Evolutionary conservation across 1,140 invertebrate genomes (phyloP).

Genomic region (Anastatus disparis): DNA sequence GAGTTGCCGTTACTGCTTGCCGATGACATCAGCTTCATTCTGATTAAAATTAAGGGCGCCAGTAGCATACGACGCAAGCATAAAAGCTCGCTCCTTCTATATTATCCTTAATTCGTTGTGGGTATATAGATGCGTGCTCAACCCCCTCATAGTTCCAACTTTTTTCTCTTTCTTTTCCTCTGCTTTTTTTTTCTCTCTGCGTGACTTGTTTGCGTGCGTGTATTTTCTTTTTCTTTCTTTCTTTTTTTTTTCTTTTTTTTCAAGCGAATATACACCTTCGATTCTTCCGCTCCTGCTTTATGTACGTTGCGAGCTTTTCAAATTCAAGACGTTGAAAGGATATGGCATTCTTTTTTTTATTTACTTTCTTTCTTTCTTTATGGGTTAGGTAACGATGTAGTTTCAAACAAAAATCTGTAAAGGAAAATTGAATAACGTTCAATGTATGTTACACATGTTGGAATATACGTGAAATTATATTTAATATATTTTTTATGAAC

Average conservation of each 20-base stretch:
- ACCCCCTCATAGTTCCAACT: background rate
- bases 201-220: slow-evolving; percentile 51
- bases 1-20: slow-evolving; percentile 31
- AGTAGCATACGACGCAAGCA: slow-evolving; percentile 26
- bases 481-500: too few relatives aligned
- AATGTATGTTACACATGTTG: too few relatives aligned
- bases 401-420: background rate
- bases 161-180: background rate
- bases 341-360: too few relatives aligned
- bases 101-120: slow-evolving; percentile 48
- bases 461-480: too few relatives aligned
- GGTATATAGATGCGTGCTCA: slow-evolving; percentile 49
- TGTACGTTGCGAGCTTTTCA: slow-evolving; percentile 5
- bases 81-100: slow-evolving; percentile 40
- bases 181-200: slow-evolving; percentile 42
- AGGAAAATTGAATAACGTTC: background rate
- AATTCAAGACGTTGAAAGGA: slow-evolving; percentile 2
- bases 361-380: background rate
- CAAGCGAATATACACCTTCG: background rate
- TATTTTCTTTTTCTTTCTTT: slow-evolving; percentile 44
- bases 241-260: background rate
- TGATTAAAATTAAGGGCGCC: slow-evolving; percentile 48
- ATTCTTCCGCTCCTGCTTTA: background rate
- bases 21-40: slow-evolving; percentile 44
- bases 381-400: background rate